A percentile compares a stretch with the other conserved stretches of the same genome.
These are phyloP conservation scores for Solea solea DNA, from an alignment of 2,113 vertebrate species.

Conservation along the genomic window DNA sequence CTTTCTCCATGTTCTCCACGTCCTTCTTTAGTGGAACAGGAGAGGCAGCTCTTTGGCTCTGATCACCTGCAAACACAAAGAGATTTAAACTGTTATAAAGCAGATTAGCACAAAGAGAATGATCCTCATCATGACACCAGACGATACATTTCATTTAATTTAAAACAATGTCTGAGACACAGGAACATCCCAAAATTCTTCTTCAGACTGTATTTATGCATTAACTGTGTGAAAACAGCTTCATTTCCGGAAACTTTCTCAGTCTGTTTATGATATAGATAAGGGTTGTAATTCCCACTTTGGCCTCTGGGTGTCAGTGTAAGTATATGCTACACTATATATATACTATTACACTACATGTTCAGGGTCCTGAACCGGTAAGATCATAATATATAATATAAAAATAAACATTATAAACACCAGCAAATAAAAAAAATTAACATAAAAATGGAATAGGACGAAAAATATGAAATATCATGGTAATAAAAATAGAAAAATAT, in stretches of 20 bases:
- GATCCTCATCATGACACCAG: neutral
- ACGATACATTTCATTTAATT: neutral
- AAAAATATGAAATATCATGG: no score
- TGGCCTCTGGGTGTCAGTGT: constrained; percentile 72
- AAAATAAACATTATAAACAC: no score
- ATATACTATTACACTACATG: no score
- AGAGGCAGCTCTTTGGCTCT: constrained; percentile 86
- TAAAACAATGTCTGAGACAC: neutral
- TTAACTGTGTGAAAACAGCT: neutral
- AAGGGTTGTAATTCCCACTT: constrained; percentile 34
- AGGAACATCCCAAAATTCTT: neutral
- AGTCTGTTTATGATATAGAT: neutral
- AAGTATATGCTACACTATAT: neutral
- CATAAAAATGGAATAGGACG: no score
- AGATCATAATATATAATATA: no score
- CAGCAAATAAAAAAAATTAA: no score
- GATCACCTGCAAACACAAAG: constrained; percentile 83
- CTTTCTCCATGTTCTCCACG: constrained; percentile 98
- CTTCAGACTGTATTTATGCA: neutral
- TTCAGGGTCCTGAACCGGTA: no score
- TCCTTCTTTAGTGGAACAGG: constrained; percentile 94
- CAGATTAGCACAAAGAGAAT: neutral
- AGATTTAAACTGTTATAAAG: neutral
- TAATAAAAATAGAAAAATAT: no score
- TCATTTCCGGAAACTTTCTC: neutral